Conservation (phyloP, 2,888 invertebrate species). For the Cosmopolites sordidus region DNA sequence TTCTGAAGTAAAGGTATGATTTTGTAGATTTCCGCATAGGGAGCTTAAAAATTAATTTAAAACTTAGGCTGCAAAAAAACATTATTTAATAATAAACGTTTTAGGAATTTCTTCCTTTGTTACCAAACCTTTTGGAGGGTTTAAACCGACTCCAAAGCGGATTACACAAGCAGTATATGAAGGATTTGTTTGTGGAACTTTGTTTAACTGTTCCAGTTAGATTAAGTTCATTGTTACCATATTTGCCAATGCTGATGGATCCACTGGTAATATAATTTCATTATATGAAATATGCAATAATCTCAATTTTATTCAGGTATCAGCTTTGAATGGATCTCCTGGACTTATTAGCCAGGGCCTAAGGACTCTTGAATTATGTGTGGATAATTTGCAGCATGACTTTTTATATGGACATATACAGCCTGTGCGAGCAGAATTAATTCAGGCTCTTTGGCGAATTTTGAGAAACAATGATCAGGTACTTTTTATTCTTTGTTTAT, state of each 20-base stretch:
- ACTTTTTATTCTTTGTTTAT: too few species aligned
- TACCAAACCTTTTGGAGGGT: conserved; percentile 91
- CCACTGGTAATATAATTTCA: conserved; percentile 65
- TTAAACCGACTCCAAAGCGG: conserved; percentile 94
- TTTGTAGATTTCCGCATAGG: too few species aligned
- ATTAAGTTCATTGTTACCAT: conserved; percentile 89
- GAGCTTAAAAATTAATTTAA: background rate
- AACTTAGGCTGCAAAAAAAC: background rate
- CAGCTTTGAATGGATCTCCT: conserved; percentile 93
- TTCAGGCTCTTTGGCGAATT: conserved; percentile 97
- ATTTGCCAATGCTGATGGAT: conserved; percentile 98
- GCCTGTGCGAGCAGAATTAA: conserved; percentile 92
- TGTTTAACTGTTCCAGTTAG: conserved; percentile 97
- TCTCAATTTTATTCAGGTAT: conserved; percentile 54
- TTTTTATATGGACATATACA: conserved; percentile 98
- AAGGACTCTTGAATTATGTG: conserved; percentile 92
- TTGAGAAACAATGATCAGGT: conserved; percentile 77
- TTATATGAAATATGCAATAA: background rate
- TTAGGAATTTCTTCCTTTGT: conserved; percentile 83
- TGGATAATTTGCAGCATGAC: conserved; percentile 97
- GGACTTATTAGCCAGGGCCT: conserved; percentile 89
- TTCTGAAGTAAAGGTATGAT: too few species aligned
- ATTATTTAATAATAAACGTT: background rate
- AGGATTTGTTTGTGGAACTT: conserved; percentile 95
- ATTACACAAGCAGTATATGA: conserved; percentile 95